phyloP scores from a whole-genome alignment of 2,888 invertebrate species.

The Pseudococcus viburni region DNA sequence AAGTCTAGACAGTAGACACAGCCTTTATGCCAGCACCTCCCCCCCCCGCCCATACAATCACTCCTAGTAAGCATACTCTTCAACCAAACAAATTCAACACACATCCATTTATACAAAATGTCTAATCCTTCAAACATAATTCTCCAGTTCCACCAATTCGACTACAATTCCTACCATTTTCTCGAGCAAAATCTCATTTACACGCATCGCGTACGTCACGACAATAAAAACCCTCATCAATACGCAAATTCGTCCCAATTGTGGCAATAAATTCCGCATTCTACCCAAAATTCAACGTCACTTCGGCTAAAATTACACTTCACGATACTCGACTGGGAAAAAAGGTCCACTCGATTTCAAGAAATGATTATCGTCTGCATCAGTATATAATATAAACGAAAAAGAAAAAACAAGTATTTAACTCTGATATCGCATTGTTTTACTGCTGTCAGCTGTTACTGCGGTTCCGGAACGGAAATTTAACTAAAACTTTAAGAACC shows the following conservation, averaged over 20 bases:
- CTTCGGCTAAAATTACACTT: neutral
- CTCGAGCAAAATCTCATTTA: neutral
- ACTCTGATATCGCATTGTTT: constrained; percentile 44
- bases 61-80: neutral
- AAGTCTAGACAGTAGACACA: too few relatives aligned
- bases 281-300: neutral
- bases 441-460: constrained; percentile 58
- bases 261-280: neutral
- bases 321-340: neutral
- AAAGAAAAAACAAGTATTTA: constrained; percentile 13
- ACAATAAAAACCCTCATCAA: constrained; percentile 17
- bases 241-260: neutral
- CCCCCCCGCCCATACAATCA: too few relatives aligned
- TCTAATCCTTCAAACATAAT: constrained; percentile 13
- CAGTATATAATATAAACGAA: neutral
- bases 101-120: neutral
- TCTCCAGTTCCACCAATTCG: neutral
- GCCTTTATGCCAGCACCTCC: too few relatives aligned
- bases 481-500: constrained; percentile 56
- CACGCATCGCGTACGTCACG: neutral
- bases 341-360: constrained; percentile 27
- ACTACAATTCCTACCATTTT: neutral
- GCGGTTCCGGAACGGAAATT: constrained; percentile 57
- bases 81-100: neutral
- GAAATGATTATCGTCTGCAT: constrained; percentile 33